phyloP scores from a whole-genome alignment of 2,888 invertebrate species.

The Clivina fossor region DNA sequence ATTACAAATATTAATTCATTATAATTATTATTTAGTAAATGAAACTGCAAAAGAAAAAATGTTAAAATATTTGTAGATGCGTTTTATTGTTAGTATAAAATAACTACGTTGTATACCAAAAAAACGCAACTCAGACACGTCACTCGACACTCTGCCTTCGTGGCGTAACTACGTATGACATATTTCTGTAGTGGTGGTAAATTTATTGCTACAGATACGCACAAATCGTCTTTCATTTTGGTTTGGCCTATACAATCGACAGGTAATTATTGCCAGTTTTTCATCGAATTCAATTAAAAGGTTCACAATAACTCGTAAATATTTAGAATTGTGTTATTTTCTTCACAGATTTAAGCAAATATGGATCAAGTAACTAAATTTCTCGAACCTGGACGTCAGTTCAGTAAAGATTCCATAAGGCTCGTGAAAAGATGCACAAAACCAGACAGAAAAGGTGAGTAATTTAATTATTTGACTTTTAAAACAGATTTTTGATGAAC shows the following conservation, averaged over 20 bases:
- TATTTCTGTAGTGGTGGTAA: conserved; percentile 19
- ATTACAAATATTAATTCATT: no score
- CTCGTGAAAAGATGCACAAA: conserved; percentile 99
- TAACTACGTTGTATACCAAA: no score
- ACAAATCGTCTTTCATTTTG: conserved; percentile 15
- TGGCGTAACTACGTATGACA: conserved; percentile 34
- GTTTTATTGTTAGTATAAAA: no score
- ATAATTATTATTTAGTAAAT: no score
- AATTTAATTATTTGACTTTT: no score
- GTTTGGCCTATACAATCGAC: conserved; percentile 21
- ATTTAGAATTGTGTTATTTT: conserved; percentile 24
- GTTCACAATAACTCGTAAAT: conserved; percentile 33
- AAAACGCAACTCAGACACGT: conserved; percentile 33
- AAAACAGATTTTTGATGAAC: no score
- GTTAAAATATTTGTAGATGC: no score
- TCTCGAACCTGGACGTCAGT: conserved; percentile 93
- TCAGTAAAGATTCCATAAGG: conserved; percentile 97
- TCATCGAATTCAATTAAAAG: conserved; percentile 18
- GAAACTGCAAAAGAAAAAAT: no score
- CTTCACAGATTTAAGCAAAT: conserved; percentile 44
- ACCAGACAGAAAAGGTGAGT: conserved; percentile 95
- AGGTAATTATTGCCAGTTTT: conserved; percentile 16
- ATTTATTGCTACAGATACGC: conserved; percentile 10
- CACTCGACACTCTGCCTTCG: conserved; percentile 35
- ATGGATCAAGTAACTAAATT: conserved; percentile 98